A percentile compares a stretch with the other conserved stretches of the same genome.
Evolutionary conservation across 2,888 invertebrate species (phyloP).

Genomic region (Agrotis exclamationis): DNA sequence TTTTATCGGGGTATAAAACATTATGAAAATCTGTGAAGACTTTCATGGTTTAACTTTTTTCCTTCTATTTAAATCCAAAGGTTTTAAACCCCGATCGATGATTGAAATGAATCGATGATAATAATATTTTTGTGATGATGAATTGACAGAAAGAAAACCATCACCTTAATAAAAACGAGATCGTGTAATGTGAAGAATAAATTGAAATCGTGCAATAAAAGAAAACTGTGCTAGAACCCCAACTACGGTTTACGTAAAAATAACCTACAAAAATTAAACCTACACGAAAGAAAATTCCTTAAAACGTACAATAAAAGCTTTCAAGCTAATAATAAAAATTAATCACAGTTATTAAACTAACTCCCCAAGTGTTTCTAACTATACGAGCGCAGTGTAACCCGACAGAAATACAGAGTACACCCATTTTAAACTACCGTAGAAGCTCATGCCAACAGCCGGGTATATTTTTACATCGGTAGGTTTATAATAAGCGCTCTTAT

Average conservation of each 20-base stretch:
- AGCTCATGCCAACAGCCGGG: slow-evolving; percentile 86
- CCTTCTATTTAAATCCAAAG: not conserved
- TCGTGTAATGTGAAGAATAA: slow-evolving; percentile 74
- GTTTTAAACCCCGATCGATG: slow-evolving; percentile 58
- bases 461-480: slow-evolving; percentile 80
- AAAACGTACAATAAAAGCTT: slow-evolving; percentile 61
- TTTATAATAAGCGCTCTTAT: slow-evolving; percentile 86
- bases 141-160: slow-evolving; percentile 72
- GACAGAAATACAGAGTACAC: slow-evolving; percentile 77
- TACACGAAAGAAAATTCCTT: slow-evolving; percentile 57
- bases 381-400: slow-evolving; percentile 85
- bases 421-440: slow-evolving; percentile 80
- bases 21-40: slow-evolving; percentile 13
- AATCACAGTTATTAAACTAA: slow-evolving; percentile 66
- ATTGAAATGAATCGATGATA: slow-evolving; percentile 54
- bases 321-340: slow-evolving; percentile 64
- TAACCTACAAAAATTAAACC: slow-evolving; percentile 70
- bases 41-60: not conserved
- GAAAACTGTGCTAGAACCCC: slow-evolving; percentile 81
- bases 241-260: slow-evolving; percentile 72
- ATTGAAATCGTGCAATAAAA: slow-evolving; percentile 83
- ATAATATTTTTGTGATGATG: slow-evolving; percentile 53
- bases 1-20: slow-evolving; percentile 57
- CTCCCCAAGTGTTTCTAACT: slow-evolving; percentile 62
- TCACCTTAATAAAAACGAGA: slow-evolving; percentile 77